Evolutionary conservation across 2,113 vertebrate species (phyloP), one percentile per base, ranked within the genome.

Genomic region (Eurypyga helias): DNA sequence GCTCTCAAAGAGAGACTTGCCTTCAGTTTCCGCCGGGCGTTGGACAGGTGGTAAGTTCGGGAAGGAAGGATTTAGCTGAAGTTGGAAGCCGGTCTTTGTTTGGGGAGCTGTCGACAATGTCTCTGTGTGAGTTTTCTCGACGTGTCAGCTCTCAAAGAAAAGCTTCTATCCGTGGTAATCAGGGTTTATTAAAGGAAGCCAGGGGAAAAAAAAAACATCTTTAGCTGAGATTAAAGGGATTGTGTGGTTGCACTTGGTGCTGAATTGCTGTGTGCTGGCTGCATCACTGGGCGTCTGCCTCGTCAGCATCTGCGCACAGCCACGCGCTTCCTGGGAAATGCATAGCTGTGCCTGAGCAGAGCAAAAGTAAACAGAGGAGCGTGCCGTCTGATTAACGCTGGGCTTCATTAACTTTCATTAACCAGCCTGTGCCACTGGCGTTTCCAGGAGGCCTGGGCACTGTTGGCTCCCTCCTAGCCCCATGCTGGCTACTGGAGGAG

Each of bases 221-320:
- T 94, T 93, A 97, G 96, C 92, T 46, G 96, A 97, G 96, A 98
- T 97, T 98, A 97, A 95, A 85, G 45, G 90, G 94, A 89, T 95
- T 85, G 92, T 78, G 91, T 95, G 92, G 96, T 93, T 96, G 91
- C 94, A 89, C 87, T 98, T 93, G 96, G 89, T 94, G 97, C 96
- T 98, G 98, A 96, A 95, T 97, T 33, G 92, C 95, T 58, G 25
- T 0, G 87, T 36, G 75, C 88, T 21, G 17, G 87, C 87, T 96
- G 90, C 3, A 14, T 96, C 33, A 9, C 90, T 73, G 89, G 89
- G 96, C 6, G 46, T 95, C 85, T 57, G 95, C 81, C 60, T 95
- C 3, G 65, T 96, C 96, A 96, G 87, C 84, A 91, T 82, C 93
- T 76, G 33, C 51, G 81, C 66, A 54, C n/a, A 6, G 88, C 67